A percentile compares a stretch with the other conserved stretches of the same genome.
phyloP scores from a whole-genome alignment of 37 sponge, comb jelly and placozoan species.

The Oopsacas minuta region DNA sequence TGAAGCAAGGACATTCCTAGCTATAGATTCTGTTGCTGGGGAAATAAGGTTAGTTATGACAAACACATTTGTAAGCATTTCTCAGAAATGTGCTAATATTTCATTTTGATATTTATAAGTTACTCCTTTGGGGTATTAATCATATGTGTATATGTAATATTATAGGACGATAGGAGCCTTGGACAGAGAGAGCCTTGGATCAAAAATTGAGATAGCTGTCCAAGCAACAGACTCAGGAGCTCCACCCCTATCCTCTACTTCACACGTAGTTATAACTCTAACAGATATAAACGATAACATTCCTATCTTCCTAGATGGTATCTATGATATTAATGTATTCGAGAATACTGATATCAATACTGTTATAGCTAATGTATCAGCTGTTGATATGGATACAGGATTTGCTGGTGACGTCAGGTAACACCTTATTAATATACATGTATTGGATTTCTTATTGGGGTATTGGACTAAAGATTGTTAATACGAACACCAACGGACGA shows the following conservation, averaged over 20 bases:
- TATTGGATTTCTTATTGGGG: no score
- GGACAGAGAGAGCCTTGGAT: neutral
- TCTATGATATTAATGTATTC: neutral
- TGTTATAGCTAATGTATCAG: neutral
- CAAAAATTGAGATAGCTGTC: neutral
- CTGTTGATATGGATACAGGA: neutral
- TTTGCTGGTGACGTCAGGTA: slow-evolving; percentile 2
- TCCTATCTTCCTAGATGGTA: neutral
- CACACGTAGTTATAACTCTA: neutral
- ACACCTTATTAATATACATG: no score
- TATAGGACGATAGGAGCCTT: neutral
- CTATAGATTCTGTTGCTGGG: neutral
- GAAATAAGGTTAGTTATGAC: neutral
- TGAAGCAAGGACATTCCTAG: neutral
- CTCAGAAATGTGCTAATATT: no score
- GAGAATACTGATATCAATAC: neutral
- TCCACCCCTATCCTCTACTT: neutral
- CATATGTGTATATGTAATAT: no score
- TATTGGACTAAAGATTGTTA: no score
- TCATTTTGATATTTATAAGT: no score
- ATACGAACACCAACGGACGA: no score
- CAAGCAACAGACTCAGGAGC: neutral
- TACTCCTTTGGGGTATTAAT: no score
- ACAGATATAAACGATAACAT: neutral
- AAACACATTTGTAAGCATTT: no score